Percentiles rank a stretch among this genome's conserved stretches.
Evolutionary conservation across 2,888 invertebrate genomes (phyloP).

Genomic region (Synanthedon formicaeformis): DNA sequence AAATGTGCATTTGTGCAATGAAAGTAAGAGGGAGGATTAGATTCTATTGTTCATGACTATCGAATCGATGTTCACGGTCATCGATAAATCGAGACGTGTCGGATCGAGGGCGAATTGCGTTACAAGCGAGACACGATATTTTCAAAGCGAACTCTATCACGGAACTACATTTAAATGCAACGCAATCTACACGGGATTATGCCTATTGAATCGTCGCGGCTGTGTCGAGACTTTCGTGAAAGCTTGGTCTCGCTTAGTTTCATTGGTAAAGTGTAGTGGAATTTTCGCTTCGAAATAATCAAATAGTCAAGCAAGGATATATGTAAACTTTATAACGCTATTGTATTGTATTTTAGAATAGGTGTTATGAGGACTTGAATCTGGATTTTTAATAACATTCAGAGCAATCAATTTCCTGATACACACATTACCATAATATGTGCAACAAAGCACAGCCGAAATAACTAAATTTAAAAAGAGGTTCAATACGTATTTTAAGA

Average conservation of each 20-base stretch:
- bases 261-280: neutral
- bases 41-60: constrained; percentile 22
- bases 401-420: too few species aligned
- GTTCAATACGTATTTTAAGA: too few species aligned
- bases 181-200: neutral
- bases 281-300: too few species aligned
- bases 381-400: too few species aligned
- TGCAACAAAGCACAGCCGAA: too few species aligned
- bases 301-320: too few species aligned
- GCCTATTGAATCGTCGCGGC: neutral
- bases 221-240: neutral
- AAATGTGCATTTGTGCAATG: constrained; percentile 5
- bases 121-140: neutral
- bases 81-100: constrained; percentile 18
- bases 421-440: too few species aligned
- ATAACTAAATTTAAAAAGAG: too few species aligned
- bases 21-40: constrained; percentile 32
- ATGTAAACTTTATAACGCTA: too few species aligned
- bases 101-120: constrained; percentile 10
- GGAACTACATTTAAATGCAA: constrained; percentile 6
- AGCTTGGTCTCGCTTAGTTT: neutral
- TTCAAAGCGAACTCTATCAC: constrained; percentile 15
- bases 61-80: constrained; percentile 34
- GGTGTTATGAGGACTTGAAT: too few species aligned
- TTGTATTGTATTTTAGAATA: too few species aligned